Conservation (phyloP, 35 echinoderm and acorn worm genomes). For the Holothuria glaberrima region DNA sequence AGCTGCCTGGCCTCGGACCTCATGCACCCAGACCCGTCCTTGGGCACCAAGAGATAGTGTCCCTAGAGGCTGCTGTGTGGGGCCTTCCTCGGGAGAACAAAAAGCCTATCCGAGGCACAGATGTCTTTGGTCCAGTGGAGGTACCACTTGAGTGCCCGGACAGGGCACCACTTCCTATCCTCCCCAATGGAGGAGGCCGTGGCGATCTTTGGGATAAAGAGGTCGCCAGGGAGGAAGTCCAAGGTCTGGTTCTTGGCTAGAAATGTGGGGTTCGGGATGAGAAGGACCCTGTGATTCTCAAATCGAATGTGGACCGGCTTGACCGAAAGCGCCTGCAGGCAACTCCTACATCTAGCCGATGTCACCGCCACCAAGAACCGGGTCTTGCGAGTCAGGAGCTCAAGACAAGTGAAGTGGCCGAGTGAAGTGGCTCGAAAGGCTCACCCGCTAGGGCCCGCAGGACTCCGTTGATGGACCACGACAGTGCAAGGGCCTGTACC, state of each 20-base stretch:
- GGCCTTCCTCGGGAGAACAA: too few relatives aligned
- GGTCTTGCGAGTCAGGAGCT: not conserved
- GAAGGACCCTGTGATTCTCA: not conserved
- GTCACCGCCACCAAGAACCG: not conserved
- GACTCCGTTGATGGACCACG: not conserved
- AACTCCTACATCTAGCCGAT: not conserved
- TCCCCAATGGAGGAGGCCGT: not conserved
- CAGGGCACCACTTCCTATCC: constrained; percentile 2
- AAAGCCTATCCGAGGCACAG: not conserved
- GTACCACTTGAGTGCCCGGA: not conserved
- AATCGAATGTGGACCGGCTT: not conserved
- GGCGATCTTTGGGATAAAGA: not conserved
- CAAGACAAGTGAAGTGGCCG: not conserved
- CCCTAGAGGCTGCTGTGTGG: too few relatives aligned
- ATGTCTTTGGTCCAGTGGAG: not conserved
- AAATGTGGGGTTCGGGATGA: not conserved
- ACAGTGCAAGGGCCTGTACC: not conserved
- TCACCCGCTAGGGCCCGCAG: not conserved
- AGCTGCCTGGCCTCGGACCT: too few relatives aligned
- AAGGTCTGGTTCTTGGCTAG: not conserved
- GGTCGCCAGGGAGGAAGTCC: not conserved
- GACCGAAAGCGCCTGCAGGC: not conserved
- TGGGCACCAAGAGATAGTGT: too few relatives aligned
- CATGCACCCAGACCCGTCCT: too few relatives aligned
- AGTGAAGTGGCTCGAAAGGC: not conserved